These are phyloP conservation scores for Drosophila melanogaster DNA, from an alignment of 1,140 invertebrate species.

Conservation along the genomic window Release_6_plus_ISO1_MT NT_037436.4:13794501-13795000, in stretches of 20 bases:
- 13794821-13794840: background rate
- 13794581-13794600: constrained; percentile 69
- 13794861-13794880: too few species aligned
- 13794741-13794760: background rate
- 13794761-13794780: background rate
- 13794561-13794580: constrained; percentile 43
- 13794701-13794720: constrained; percentile 27
- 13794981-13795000: too few species aligned
- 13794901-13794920: too few species aligned
- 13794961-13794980: too few species aligned
- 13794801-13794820: background rate
- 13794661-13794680: constrained; percentile 58
- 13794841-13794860: too few species aligned
- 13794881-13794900: too few species aligned
- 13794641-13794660: constrained; percentile 54
- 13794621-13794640: constrained; percentile 19
- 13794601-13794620: constrained; percentile 46
- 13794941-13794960: too few species aligned
- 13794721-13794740: background rate
- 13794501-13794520: constrained; percentile 60
- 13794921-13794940: too few species aligned
- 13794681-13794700: constrained; percentile 48
- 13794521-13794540: constrained; percentile 18
- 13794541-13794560: background rate
- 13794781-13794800: background rate